These are phyloP conservation scores for Chiloscyllium plagiosum DNA, from an alignment of 2,113 vertebrate species.

Conservation along the genomic window DNA sequence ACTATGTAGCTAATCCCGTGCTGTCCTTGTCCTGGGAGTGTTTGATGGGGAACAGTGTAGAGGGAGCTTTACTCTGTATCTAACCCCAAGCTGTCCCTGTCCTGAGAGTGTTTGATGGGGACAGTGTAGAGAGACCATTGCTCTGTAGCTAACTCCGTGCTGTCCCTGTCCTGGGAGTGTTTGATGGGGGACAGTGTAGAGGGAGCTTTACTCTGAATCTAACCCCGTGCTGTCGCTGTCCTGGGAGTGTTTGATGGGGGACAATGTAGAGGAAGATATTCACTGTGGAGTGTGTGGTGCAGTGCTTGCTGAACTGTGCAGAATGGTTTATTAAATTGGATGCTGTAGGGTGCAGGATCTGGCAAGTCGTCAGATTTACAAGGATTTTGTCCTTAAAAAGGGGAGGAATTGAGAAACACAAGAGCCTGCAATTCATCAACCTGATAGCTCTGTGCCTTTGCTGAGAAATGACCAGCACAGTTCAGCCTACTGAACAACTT, in stretches of 20 bases:
- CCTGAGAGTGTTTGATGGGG: neutral
- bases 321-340: neutral
- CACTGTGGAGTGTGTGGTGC: neutral
- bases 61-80: too few relatives aligned
- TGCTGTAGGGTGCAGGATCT: neutral
- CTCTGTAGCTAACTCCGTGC: too few relatives aligned
- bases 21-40: too few relatives aligned
- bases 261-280: neutral
- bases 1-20: too few relatives aligned
- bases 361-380: neutral
- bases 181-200: too few relatives aligned
- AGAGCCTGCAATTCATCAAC: neutral
- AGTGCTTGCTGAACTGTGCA: neutral
- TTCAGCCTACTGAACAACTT: neutral
- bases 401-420: neutral
- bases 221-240: too few relatives aligned
- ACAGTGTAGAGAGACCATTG: neutral
- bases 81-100: neutral
- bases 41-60: too few relatives aligned
- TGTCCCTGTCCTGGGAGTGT: too few relatives aligned
- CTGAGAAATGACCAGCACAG: neutral
- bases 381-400: slow-evolving; percentile 11
- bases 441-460: neutral
- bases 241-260: too few relatives aligned
- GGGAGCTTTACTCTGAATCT: too few relatives aligned